Conservation (phyloP, 2,888 invertebrate genomes). For the Pandemis corylana region DNA sequence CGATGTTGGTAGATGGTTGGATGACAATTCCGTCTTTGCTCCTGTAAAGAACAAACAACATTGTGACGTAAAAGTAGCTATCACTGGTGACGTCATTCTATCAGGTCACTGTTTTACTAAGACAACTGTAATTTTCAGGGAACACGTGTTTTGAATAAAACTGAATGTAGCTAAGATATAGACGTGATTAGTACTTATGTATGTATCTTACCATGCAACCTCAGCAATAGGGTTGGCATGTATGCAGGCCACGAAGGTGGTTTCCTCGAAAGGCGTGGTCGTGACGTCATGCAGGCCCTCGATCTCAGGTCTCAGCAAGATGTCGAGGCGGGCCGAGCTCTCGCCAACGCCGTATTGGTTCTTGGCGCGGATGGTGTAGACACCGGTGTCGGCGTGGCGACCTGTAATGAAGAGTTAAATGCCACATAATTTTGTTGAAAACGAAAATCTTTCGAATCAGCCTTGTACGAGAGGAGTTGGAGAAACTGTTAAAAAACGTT, state of each 20-base stretch:
- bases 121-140: no score
- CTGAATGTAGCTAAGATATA: no score
- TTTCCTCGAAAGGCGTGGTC: conserved; percentile 90
- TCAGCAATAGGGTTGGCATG: conserved; percentile 96
- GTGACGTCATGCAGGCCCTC: conserved; percentile 89
- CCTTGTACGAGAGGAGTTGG: no score
- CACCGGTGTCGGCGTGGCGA: conserved; percentile 91
- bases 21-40: conserved; percentile 87
- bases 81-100: no score
- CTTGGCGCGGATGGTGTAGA: conserved; percentile 91
- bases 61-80: no score
- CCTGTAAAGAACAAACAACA: conserved; percentile 62
- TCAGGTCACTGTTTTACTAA: no score
- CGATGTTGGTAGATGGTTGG: conserved; percentile 83
- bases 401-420: conserved; percentile 62
- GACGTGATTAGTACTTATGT: no score
- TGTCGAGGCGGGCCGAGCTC: conserved; percentile 90
- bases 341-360: conserved; percentile 92
- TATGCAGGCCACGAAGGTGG: conserved; percentile 91
- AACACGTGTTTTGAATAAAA: no score
- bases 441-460: no score
- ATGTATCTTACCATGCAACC: conserved; percentile 89
- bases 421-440: no score
- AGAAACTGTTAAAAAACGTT: no score
- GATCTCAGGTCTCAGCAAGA: conserved; percentile 91